Percentiles rank a stretch among this genome's conserved stretches.
phyloP scores from a whole-genome alignment of 2,797 vertebrate genomes.

The Columba guinea region DNA sequence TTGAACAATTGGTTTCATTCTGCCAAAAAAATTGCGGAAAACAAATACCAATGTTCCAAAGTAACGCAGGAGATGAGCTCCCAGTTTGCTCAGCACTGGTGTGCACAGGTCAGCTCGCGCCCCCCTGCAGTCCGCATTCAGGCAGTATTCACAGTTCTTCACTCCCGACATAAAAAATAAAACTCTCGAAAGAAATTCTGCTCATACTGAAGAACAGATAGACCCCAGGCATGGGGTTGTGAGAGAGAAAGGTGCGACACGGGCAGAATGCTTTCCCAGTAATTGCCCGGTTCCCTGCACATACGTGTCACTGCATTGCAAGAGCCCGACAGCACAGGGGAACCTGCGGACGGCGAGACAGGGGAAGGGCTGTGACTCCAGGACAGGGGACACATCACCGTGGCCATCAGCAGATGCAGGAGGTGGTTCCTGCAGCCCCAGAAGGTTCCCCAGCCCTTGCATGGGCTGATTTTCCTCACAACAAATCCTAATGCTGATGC shows the following conservation, averaged over 20 bases:
- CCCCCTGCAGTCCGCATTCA: background rate
- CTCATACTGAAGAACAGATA: background rate
- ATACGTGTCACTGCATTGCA: background rate
- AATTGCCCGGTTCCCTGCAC: background rate
- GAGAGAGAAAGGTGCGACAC: background rate
- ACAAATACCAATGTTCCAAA: background rate
- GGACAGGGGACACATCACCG: rapidly evolving
- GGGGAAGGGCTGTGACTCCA: background rate
- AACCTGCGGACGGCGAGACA: background rate
- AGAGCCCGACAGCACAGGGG: background rate
- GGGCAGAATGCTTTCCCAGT: rapidly evolving
- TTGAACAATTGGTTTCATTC: background rate
- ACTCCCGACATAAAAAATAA: background rate
- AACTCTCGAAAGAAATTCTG: background rate
- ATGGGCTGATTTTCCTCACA: background rate
- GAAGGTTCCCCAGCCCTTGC: background rate
- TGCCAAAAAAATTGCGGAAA: background rate
- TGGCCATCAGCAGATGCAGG: background rate
- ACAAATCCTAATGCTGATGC: background rate
- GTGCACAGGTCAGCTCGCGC: background rate
- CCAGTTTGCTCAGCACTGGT: background rate
- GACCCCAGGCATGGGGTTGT: rapidly evolving
- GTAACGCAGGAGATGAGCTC: background rate
- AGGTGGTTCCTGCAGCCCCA: background rate
- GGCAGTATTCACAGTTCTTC: background rate